Base-by-base conservation (phyloP, 2,113 vertebrate species). In the Tinamus guttatus region DNA sequence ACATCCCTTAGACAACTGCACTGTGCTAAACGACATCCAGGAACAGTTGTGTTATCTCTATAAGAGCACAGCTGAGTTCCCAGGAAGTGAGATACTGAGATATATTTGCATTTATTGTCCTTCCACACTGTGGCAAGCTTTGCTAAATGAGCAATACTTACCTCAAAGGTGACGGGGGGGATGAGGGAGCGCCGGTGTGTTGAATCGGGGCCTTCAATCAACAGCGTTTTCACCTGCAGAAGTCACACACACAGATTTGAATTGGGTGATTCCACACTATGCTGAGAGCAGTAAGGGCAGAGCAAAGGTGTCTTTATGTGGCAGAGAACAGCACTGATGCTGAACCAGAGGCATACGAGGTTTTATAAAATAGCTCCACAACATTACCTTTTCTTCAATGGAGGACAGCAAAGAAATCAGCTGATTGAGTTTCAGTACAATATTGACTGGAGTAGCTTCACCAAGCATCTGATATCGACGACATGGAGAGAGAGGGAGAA, bases 311-410 rank as follows among this genome's bases (percentile, higher is more conserved):
- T 21, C 28, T 28, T 30, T 45, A 51, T 52, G 45, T 8, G 58
- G 27, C 74, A 62, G 56, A 85, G 9, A 51, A 62, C 11, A 76
- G 54, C 25, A 25, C 28, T 15, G 63, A 32, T n/a, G 27, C 58
- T 18, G 27, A 82, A 47, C n/a, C 69, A 60, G n/a, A 40, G n/a
- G 18, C 43, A 32, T 28, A 58, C 13, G 20, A 77, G 21, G 36
- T 51, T 27, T 73, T 32, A 45, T 13, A 41, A 59, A 49, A 49
- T n/a, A 86, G n/a, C 27, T 93, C 19, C 52, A 87, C 36, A 34
- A 80, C 9, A 49, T 9, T 58, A 99, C 99, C 99, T 99, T 99
- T 38, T 99, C 99, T 97, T 99, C 99, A 95, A 99, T 98, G 34
- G 99, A 98, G 93, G 98, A 98, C 67, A 99, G 98, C 60, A 99